Percentiles rank a stretch among this genome's conserved stretches.
These are phyloP conservation scores for Nebria brevicollis DNA, from an alignment of 2,888 invertebrate species.

Conservation along the genomic window DNA sequence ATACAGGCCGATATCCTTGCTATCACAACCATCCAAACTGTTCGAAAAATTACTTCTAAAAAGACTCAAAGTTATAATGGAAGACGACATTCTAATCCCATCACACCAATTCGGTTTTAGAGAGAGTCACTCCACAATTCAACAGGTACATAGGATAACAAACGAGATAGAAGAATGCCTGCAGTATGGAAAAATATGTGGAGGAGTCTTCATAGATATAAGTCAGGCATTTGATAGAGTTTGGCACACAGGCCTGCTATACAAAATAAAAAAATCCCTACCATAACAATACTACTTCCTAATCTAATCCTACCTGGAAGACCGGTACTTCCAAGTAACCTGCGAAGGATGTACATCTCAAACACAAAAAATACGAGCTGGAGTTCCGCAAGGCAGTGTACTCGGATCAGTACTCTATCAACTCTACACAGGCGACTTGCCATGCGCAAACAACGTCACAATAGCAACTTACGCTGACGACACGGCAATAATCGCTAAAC, in stretches of 20 bases:
- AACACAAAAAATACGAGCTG: too few relatives aligned
- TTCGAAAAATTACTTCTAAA: conserved; percentile 11
- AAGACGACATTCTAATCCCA: conserved; percentile 2
- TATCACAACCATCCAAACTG: neutral
- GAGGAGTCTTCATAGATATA: neutral
- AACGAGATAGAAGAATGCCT: too few relatives aligned
- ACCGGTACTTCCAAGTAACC: too few relatives aligned
- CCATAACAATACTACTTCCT: too few relatives aligned
- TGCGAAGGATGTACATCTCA: too few relatives aligned
- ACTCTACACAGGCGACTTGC: too few relatives aligned
- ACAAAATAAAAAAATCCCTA: conserved; percentile 4
- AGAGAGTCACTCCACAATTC: conserved; percentile 23
- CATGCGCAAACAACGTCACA: too few relatives aligned
- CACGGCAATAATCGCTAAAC: conserved; percentile 27
- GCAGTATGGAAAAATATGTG: conserved; percentile 4
- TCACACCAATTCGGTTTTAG: conserved; percentile 48
- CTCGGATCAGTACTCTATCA: too few relatives aligned
- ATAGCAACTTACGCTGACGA: too few relatives aligned
- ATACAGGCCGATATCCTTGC: neutral
- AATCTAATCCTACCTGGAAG: too few relatives aligned
- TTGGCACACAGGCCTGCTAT: neutral
- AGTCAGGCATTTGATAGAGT: conserved; percentile 1
- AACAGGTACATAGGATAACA: too few relatives aligned
- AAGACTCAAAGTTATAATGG: neutral
- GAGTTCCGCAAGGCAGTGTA: too few relatives aligned